These are phyloP conservation scores for Aphelinus certus DNA, from an alignment of 1,140 invertebrate species.

Conservation along the genomic window DNA sequence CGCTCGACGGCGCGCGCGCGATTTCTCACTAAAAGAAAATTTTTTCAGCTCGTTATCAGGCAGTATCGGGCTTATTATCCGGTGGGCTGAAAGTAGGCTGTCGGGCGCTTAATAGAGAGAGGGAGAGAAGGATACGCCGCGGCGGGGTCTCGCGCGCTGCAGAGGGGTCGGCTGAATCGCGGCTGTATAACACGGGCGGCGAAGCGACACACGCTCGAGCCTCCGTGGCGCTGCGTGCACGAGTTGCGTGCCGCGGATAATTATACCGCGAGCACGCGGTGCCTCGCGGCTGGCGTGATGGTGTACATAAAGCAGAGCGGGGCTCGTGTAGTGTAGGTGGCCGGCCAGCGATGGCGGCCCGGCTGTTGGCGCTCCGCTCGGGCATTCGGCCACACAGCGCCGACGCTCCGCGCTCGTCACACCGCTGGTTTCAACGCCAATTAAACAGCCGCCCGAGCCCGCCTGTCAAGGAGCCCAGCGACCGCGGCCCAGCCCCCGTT, in stretches of 20 bases:
- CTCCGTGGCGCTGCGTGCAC: not conserved
- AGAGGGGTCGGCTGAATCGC: too few relatives aligned
- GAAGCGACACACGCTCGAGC: not conserved
- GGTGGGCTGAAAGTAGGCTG: too few relatives aligned
- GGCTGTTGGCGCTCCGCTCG: constrained; percentile 44
- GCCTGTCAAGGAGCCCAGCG: constrained; percentile 64
- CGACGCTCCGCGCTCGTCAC: constrained; percentile 58
- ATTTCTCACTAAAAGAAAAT: constrained; percentile 18
- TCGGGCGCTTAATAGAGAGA: too few relatives aligned
- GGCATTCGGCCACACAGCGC: constrained; percentile 56
- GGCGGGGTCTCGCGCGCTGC: too few relatives aligned
- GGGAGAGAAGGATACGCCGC: too few relatives aligned
- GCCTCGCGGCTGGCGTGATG: constrained; percentile 45
- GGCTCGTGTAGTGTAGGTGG: not conserved
- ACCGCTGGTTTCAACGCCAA: constrained; percentile 67
- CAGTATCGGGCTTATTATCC: too few relatives aligned
- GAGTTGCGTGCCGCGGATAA: constrained; percentile 60
- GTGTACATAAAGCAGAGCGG: constrained; percentile 33
- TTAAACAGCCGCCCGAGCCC: constrained; percentile 58
- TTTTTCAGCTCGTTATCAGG: constrained; percentile 1
- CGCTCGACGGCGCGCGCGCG: not conserved
- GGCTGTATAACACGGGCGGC: not conserved
- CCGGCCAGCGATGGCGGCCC: constrained; percentile 58
- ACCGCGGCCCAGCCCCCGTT: constrained; percentile 43
- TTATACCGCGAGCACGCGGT: constrained; percentile 52